phyloP scores from a whole-genome alignment of 2,888 invertebrate genomes.

The Andrena bicolor region DNA sequence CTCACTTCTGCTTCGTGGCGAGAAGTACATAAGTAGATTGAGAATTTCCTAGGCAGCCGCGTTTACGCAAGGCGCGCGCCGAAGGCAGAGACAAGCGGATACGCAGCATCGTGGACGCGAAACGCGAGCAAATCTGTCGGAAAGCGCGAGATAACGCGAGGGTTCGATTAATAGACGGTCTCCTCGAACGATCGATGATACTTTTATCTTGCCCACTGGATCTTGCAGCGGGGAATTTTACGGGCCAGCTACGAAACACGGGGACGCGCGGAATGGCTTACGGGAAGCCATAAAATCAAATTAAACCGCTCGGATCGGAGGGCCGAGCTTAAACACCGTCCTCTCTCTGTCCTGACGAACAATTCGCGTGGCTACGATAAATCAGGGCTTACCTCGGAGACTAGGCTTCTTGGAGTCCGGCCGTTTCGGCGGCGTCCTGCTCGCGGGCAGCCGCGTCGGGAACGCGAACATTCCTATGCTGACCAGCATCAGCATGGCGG shows the following conservation, averaged over 20 bases:
- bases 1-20: too few relatives aligned
- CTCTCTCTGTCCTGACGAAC: conserved; percentile 31
- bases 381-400: conserved; percentile 87
- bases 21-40: neutral
- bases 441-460: conserved; percentile 91
- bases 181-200: conserved; percentile 32
- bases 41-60: neutral
- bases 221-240: conserved; percentile 49
- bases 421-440: conserved; percentile 80
- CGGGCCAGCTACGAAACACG: conserved; percentile 27
- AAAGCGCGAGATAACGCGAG: conserved; percentile 11
- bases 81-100: neutral
- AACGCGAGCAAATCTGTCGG: neutral
- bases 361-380: conserved; percentile 54
- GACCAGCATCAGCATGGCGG: conserved; percentile 92
- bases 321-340: conserved; percentile 46
- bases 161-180: conserved; percentile 26
- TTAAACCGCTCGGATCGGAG: conserved; percentile 60
- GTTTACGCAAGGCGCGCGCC: neutral
- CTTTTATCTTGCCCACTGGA: conserved; percentile 62
- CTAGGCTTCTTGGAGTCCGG: conserved; percentile 87
- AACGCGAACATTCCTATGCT: conserved; percentile 96
- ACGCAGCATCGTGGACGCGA: neutral
- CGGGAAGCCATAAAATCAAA: conserved; percentile 63
- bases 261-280: conserved; percentile 22